Evolutionary conservation across 1,140 invertebrate genomes (phyloP), one percentile per base, ranked within the genome.

Genomic region (Contarinia nasturtii): DNA sequence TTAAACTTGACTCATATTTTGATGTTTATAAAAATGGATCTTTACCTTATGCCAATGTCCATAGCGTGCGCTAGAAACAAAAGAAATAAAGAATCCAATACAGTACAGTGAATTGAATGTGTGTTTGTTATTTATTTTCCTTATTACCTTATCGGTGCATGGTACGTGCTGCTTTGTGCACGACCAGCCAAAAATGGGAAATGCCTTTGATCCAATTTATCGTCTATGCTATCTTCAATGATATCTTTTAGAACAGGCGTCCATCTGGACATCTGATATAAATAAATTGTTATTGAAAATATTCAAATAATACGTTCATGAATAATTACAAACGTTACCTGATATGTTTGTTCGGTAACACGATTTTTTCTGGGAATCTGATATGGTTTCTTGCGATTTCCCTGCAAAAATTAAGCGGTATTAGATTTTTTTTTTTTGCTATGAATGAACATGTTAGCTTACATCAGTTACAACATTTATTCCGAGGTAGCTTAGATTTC

Each of bases 261-360:
- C 95, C 95, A 99, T 57, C 96, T 76, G 27, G 93, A 98, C 89
- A 98, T 96, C 67, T 98, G 95, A 65, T 98, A 99, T 7, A n/a
- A n/a, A n/a, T n/a, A n/a, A n/a, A n/a, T n/a, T n/a, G n/a, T n/a
- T n/a, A n/a, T n/a, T n/a, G n/a, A n/a, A n/a, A n/a, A n/a, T n/a
- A n/a, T n/a, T n/a, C n/a, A n/a, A n/a, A n/a, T n/a, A n/a, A n/a
- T n/a, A n/a, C n/a, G n/a, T n/a, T n/a, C n/a, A n/a, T n/a, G n/a
- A n/a, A n/a, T n/a, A n/a, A n/a, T n/a, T n/a, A n/a, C n/a, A n/a
- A n/a, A n/a, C n/a, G n/a, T n/a, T n/a, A n/a, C n/a, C n/a, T n/a
- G n/a, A 10, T 27, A 98, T 7, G 90, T 95, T 61, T 96, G 91
- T 60, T 98, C 96, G 2, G 88, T 93, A 48, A 93, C 88, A 49